Percentiles rank a stretch among this genome's conserved stretches.
These are phyloP conservation scores for Amiota mariae DNA, from an alignment of 2,888 invertebrate genomes.

Conservation along the genomic window DNA sequence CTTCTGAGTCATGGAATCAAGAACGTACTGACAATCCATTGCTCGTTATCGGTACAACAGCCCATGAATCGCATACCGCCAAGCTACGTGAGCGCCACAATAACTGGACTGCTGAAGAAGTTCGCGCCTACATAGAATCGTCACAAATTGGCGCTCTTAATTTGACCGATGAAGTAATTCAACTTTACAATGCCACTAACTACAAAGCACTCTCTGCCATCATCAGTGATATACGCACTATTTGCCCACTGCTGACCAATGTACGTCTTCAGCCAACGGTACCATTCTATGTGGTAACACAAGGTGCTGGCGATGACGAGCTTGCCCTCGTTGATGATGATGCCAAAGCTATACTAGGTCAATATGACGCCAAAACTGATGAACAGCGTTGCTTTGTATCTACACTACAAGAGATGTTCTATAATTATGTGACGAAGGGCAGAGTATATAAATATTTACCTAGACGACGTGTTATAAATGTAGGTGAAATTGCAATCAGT, in stretches of 20 bases:
- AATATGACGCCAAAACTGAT: constrained; percentile 81
- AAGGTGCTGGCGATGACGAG: constrained; percentile 75
- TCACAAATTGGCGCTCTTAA: constrained; percentile 78
- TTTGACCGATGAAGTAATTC: constrained; percentile 78
- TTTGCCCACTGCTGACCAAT: constrained; percentile 84
- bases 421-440: constrained; percentile 86
- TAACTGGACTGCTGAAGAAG: constrained; percentile 80
- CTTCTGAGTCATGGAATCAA: constrained; percentile 79
- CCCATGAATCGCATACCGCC: constrained; percentile 82
- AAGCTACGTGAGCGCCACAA: constrained; percentile 77
- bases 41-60: constrained; percentile 83
- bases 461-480: constrained; percentile 78
- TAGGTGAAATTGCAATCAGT: constrained; percentile 81
- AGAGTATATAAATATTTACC: constrained; percentile 78
- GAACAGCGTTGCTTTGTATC: constrained; percentile 84
- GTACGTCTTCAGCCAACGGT: constrained; percentile 78
- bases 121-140: constrained; percentile 78
- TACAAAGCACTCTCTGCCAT: constrained; percentile 81
- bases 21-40: constrained; percentile 72
- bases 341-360: constrained; percentile 84
- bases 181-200: constrained; percentile 80
- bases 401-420: constrained; percentile 87
- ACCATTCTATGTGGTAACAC: constrained; percentile 84
- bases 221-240: constrained; percentile 85
- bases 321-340: constrained; percentile 79